These are phyloP conservation scores for Trachelus iudaicus DNA, from an alignment of 2,888 invertebrate species.

Conservation along the genomic window DNA sequence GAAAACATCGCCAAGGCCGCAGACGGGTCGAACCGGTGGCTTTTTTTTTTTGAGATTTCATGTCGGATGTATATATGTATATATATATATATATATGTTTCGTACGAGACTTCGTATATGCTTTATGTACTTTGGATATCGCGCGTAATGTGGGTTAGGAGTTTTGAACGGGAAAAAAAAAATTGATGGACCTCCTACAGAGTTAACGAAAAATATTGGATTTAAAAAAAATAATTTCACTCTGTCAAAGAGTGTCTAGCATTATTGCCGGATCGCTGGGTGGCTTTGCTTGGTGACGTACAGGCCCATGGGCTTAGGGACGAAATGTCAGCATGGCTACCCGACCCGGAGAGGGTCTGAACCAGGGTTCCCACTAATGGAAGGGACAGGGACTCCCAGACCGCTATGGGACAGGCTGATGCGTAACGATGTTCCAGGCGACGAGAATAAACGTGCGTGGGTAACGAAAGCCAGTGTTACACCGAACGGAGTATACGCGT, in stretches of 20 bases:
- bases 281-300: neutral
- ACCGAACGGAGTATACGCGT: neutral
- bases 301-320: constrained; percentile 16
- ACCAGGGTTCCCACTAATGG: constrained; percentile 45
- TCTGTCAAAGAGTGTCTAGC: neutral
- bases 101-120: no score
- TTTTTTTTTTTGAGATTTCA: neutral
- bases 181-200: neutral
- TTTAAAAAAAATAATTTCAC: neutral
- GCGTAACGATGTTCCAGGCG: neutral
- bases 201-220: neutral
- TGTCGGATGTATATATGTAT: neutral
- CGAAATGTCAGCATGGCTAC: constrained; percentile 10
- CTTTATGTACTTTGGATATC: no score
- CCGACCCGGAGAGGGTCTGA: constrained; percentile 22
- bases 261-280: neutral
- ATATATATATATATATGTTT: neutral
- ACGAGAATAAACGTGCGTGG: neutral
- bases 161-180: no score
- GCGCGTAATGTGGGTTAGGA: no score
- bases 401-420: neutral
- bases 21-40: neutral
- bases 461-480: neutral
- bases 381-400: constrained; percentile 30
- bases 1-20: neutral